Percentiles rank a stretch among this genome's conserved stretches.
Conservation (phyloP, 1,140 invertebrate genomes). For the Nebria ingens region DNA sequence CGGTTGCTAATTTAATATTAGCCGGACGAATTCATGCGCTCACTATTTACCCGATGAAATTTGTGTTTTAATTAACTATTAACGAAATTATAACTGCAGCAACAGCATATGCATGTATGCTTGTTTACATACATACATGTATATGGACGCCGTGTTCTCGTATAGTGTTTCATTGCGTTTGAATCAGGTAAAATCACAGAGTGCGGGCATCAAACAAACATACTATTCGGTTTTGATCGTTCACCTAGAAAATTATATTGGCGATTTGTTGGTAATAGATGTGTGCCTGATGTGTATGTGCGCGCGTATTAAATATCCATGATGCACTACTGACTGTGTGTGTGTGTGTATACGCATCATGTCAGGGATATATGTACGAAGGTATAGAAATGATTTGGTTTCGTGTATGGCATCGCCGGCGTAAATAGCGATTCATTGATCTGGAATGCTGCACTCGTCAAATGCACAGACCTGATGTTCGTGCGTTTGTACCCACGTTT, state of each 20-base stretch:
- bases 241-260: constrained; percentile 9
- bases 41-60: constrained; percentile 6
- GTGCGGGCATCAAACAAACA: neutral
- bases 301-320: constrained; percentile 1
- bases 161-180: neutral
- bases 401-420: too few species aligned
- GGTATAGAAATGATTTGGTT: too few species aligned
- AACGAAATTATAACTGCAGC: constrained; percentile 7
- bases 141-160: neutral
- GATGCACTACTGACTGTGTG: too few species aligned
- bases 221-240: neutral
- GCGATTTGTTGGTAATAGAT: neutral
- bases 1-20: constrained; percentile 7
- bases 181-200: neutral
- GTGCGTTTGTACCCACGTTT: neutral
- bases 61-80: constrained; percentile 10
- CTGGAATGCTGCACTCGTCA: neutral
- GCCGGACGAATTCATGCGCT: constrained; percentile 4
- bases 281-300: too few species aligned
- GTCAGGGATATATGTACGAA: too few species aligned
- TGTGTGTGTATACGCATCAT: too few species aligned
- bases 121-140: too few species aligned
- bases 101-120: too few species aligned
- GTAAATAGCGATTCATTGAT: neutral
- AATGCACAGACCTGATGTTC: neutral